Percentiles rank a stretch among this genome's conserved stretches.
phyloP scores from a whole-genome alignment of 2,888 invertebrate species.

The Cephus rjabovi region DNA sequence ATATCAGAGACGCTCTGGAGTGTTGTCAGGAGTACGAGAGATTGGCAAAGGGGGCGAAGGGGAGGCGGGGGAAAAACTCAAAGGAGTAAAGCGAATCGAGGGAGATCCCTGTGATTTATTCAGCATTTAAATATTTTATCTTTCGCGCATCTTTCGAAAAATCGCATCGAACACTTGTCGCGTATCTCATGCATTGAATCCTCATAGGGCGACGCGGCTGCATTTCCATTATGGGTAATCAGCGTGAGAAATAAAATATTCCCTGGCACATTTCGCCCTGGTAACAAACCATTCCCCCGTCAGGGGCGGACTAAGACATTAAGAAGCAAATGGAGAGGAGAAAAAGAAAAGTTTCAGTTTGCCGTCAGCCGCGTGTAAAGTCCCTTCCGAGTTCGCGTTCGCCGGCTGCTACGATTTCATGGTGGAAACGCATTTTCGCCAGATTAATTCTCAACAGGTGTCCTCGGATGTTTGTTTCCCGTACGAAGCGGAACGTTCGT shows the following conservation, averaged over 20 bases:
- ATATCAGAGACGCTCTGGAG: neutral
- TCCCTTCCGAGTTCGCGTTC: neutral
- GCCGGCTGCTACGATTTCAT: neutral
- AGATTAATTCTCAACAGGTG: conserved; percentile 7
- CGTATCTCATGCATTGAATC: conserved; percentile 16
- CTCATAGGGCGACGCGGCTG: conserved; percentile 1
- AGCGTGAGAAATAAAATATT: neutral
- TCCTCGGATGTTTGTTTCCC: neutral
- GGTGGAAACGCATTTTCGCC: neutral
- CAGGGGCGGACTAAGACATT: neutral
- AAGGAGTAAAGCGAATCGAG: neutral
- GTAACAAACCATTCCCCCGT: neutral
- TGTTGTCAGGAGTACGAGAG: neutral
- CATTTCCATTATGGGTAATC: neutral
- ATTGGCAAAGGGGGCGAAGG: neutral
- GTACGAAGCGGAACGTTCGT: neutral
- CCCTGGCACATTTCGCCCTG: neutral
- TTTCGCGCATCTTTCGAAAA: conserved; percentile 32
- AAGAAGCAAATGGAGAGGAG: neutral
- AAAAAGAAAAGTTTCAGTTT: neutral
- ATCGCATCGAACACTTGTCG: conserved; percentile 35
- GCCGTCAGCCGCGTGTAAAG: neutral
- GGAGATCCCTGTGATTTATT: conserved; percentile 39
- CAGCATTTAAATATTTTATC: conserved; percentile 40
- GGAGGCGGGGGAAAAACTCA: neutral